Conservation (phyloP, 2,888 invertebrate species). For the Lochmaea capreae region DNA sequence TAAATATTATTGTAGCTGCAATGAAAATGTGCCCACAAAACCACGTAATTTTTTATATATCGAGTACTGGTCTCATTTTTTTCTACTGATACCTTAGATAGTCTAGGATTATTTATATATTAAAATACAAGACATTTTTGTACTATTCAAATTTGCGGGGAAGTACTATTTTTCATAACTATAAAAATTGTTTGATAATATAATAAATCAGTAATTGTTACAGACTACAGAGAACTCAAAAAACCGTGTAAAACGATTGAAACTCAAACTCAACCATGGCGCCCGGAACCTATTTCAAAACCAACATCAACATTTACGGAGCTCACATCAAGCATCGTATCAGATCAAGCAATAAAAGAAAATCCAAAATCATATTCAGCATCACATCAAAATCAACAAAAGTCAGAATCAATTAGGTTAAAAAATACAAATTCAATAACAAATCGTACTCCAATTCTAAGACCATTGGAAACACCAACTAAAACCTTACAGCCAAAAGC, state of each 20-base stretch:
- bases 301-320: not conserved
- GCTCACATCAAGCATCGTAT: not conserved
- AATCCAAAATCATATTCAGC: not conserved
- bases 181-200: not conserved
- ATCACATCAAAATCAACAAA: not conserved
- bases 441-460: not conserved
- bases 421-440: not conserved
- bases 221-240: not conserved
- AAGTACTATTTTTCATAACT: not conserved
- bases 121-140: not conserved
- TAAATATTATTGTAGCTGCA: too few relatives aligned
- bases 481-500: not conserved
- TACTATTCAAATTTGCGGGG: constrained; percentile 12
- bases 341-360: not conserved
- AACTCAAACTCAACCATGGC: constrained; percentile 6
- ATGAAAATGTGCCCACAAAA: too few relatives aligned
- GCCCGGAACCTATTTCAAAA: not conserved
- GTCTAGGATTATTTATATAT: too few relatives aligned
- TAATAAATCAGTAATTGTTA: constrained; percentile 1
- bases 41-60: too few relatives aligned
- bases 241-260: not conserved
- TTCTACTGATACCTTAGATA: too few relatives aligned
- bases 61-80: too few relatives aligned
- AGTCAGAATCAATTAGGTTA: not conserved
- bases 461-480: not conserved